A percentile compares a stretch with the other conserved stretches of the same genome.
Evolutionary conservation across 1,140 invertebrate genomes (phyloP).

Genomic region (Drosophila orosa): DNA sequence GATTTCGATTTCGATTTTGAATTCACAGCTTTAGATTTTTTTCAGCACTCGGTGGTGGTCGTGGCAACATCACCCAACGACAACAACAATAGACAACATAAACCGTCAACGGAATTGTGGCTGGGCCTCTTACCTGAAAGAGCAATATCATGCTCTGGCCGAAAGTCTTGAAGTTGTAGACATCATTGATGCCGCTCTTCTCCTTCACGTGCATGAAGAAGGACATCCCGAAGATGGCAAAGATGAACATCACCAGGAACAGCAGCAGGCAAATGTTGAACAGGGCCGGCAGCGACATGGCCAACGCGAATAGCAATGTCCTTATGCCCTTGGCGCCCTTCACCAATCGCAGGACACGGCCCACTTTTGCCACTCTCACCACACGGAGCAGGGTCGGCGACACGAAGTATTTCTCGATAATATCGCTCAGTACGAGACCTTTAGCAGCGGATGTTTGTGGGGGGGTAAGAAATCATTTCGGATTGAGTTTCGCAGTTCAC

Average conservation of each 20-base stretch:
- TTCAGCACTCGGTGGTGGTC: constrained; percentile 17
- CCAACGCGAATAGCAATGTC: constrained; percentile 97
- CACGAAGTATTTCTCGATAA: constrained; percentile 98
- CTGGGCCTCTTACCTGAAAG: constrained; percentile 91
- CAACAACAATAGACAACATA: constrained; percentile 84
- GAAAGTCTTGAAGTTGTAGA: constrained; percentile 99
- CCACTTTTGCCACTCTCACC: constrained; percentile 98
- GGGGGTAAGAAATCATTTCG: constrained; percentile 26
- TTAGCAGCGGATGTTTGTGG: constrained; percentile 6
- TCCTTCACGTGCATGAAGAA: constrained; percentile 99
- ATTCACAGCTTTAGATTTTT: neutral
- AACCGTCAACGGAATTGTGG: constrained; percentile 83
- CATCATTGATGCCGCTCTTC: constrained; percentile 96
- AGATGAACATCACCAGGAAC: constrained; percentile 99
- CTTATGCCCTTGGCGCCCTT: constrained; percentile 99
- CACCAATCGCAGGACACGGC: constrained; percentile 97
- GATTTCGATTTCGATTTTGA: constrained; percentile 1
- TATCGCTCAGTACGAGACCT: constrained; percentile 96
- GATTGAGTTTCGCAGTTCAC: constrained; percentile 24
- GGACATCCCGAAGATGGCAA: constrained; percentile 99
- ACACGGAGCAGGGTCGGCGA: constrained; percentile 98
- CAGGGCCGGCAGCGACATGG: constrained; percentile 98
- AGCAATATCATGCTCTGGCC: constrained; percentile 98
- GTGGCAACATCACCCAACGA: constrained; percentile 84
- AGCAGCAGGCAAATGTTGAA: constrained; percentile 99